Evolutionary conservation across 2,888 invertebrate species (phyloP), one percentile per base, ranked within the genome.

Genomic region (Hypercompe scribonia): DNA sequence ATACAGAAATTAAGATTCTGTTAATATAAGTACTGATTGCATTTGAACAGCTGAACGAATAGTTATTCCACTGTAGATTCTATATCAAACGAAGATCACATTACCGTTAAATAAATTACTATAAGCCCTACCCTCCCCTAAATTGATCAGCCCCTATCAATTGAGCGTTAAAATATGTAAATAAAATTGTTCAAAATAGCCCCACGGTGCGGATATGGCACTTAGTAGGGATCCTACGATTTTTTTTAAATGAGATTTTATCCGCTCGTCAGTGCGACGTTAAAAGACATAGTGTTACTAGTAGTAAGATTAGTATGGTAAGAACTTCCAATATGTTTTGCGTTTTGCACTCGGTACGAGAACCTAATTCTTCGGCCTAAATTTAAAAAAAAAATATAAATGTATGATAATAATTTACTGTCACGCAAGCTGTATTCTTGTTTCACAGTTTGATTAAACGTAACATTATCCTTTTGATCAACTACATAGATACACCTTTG

Each of bases 91-190:
- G 42, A 46, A 61, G 71, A 71, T 80, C 72, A 70, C 67, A 73
- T 72, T 68, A 64, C 67, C 75, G 72, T 74, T 79, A 78, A 78
- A 76, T 86, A 83, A 79, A 82, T 82, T 81, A 82, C 83, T 83
- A 81, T 71, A 76, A 79, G 81, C 83, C 80, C 85, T 78, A 80
- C 83, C 84, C 84, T 79, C 81, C 88, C 89, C 89, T 85, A 91
- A 94, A 92, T 91, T 93, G 89, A 93, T 92, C 92, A 90, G 89
- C 93, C 94, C 94, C 93, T 93, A 92, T 94, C 93, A 94, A 95
- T 94, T 92, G 93, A 92, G 93, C 93, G 93, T 94, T 93, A 92
- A 94, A 92, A 93, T 93, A 93, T 94, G 93, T 92, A 93, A 94
- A 94, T 93, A 94, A 93, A 91, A 91, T 92, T 90, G 88, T 81